Base-by-base conservation (phyloP, 2,888 invertebrate genomes). In the Actias luna region DNA sequence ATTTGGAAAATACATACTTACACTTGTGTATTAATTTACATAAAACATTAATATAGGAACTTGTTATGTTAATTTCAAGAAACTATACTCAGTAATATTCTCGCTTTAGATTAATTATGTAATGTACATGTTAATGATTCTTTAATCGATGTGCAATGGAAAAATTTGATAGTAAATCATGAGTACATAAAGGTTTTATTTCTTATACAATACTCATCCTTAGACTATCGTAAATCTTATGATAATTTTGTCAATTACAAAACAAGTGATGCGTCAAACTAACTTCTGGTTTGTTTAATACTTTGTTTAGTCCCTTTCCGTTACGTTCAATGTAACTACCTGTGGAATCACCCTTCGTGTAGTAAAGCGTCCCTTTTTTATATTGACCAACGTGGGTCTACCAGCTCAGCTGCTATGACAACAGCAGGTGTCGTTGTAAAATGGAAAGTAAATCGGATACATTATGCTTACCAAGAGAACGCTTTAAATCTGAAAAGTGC, bases 281-380 rank as follows among this genome's bases (percentile, higher is more conserved):
- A 29, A 22, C 16, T n/a, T n/a, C 5, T 16, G 5, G 14, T n/a
- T 18, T 22, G 18, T 22, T 46, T 18, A 46, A 46, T 46, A 39
- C 3, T 33, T 33, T 52, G 10, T 14, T 27, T 22, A n/a, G n/a
- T n/a, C n/a, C 22, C 29, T 29, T 29, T 29, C 52, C 55, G 27
- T n/a, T 55, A 55, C 27, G 5, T 16, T 10, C 27, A 14, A 52
- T 1, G 29, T 52, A 50, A 4, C 46, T 25, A 55, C 29, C 18
- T 55, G 55, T 29, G 29, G 55, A 14, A 16, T 16, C 29, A 55
- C 55, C 55, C 55, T 55, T 55, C 29, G n/a, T 55, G 14, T 29
- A 50, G 55, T 55, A n/a, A 29, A n/a, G 18, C 29, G 29, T 55
- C 55, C 55, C 55, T 55, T 55, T 55, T 46, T 29, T 55, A 50